phyloP scores from a whole-genome alignment of 2,113 vertebrate genomes.

The Gyps fulvus region DNA sequence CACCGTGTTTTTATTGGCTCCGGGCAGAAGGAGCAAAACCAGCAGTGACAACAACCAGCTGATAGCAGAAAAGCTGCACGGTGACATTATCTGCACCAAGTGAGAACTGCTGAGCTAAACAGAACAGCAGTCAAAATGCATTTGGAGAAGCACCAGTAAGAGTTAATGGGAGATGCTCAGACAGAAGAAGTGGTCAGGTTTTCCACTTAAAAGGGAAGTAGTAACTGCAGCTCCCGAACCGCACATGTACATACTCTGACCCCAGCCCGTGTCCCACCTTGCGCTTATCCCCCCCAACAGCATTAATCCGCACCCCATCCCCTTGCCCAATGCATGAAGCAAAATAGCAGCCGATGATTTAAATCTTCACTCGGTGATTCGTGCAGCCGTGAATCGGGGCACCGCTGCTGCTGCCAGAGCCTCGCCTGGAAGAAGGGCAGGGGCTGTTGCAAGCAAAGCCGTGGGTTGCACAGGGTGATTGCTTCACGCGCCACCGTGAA shows the following conservation, averaged over 20 bases:
- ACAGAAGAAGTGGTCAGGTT: background rate
- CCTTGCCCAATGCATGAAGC: background rate
- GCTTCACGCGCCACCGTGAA: background rate
- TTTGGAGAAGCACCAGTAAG: background rate
- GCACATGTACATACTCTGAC: fast-evolving
- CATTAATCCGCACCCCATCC: background rate
- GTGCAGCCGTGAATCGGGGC: background rate
- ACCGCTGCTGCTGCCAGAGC: background rate
- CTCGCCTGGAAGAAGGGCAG: background rate
- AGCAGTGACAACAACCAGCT: background rate
- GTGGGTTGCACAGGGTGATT: background rate
- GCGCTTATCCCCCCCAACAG: too few relatives aligned
- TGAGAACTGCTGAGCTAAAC: background rate
- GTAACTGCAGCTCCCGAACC: background rate
- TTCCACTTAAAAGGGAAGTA: background rate
- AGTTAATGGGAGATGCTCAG: background rate
- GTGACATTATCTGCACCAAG: background rate
- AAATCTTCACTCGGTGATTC: fast-evolving
- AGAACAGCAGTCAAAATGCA: background rate
- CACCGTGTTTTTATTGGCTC: background rate
- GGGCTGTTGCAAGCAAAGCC: background rate
- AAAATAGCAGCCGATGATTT: background rate
- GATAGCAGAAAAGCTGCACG: background rate
- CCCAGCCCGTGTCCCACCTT: background rate
- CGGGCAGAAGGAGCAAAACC: background rate